Percentiles rank a stretch among this genome's conserved stretches.
phyloP scores from a whole-genome alignment of 2,797 vertebrate genomes.

The Microhierax caerulescens region DNA sequence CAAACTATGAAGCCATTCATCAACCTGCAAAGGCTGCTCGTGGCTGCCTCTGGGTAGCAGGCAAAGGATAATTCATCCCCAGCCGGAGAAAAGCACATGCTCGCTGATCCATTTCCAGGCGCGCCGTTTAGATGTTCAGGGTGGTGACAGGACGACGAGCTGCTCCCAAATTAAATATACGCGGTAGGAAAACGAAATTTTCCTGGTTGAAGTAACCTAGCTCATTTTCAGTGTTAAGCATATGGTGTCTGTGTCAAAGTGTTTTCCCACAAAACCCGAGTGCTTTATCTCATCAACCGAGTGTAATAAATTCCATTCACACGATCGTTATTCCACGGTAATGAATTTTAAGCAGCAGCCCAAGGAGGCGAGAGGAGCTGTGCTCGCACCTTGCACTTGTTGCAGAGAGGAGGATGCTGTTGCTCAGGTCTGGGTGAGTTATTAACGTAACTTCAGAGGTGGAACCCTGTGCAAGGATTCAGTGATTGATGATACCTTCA shows the following conservation, averaged over 20 bases:
- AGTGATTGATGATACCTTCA: neutral
- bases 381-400: neutral
- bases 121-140: neutral
- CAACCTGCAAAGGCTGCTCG: conserved; percentile 73
- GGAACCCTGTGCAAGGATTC: neutral
- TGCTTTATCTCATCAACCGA: neutral
- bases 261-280: neutral
- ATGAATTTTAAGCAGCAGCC: neutral
- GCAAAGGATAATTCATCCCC: conserved; percentile 80
- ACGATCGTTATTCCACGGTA: neutral
- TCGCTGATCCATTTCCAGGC: conserved; percentile 68
- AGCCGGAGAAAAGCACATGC: conserved; percentile 67
- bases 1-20: conserved; percentile 79
- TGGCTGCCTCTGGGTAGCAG: conserved; percentile 73
- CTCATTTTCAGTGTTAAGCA: neutral
- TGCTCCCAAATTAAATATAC: neutral
- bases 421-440: neutral
- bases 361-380: neutral
- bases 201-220: neutral
- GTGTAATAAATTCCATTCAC: neutral
- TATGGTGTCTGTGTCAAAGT: neutral
- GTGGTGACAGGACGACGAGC: neutral
- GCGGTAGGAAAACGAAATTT: neutral
- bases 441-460: rapidly evolving
- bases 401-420: neutral